A percentile compares a stretch with the other conserved stretches of the same genome.
Evolutionary conservation across 2,113 vertebrate genomes (phyloP).

Genomic region (Dryoscopus gambensis): DNA sequence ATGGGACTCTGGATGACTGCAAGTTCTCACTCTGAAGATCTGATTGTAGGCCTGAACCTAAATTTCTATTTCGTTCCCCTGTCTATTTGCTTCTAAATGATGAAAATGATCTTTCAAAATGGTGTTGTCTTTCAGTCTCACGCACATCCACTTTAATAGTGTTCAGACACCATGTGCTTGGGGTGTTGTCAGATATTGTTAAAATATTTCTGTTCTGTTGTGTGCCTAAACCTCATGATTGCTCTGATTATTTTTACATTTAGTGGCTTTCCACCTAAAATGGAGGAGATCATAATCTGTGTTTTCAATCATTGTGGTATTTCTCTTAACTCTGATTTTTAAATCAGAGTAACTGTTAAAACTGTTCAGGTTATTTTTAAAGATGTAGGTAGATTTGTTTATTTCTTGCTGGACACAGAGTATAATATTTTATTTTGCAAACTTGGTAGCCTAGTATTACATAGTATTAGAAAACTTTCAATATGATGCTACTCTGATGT

Average conservation of each 20-base stretch:
- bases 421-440: neutral
- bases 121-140: neutral
- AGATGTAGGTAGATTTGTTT: neutral
- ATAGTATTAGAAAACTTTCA: neutral
- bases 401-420: neutral
- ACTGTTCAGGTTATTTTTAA: neutral
- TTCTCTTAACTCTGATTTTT: neutral
- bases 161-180: neutral
- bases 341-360: neutral
- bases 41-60: neutral
- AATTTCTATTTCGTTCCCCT: neutral
- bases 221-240: neutral
- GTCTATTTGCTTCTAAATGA: neutral
- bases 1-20: neutral
- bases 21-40: neutral
- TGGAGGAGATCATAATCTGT: neutral
- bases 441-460: neutral
- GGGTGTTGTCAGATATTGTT: neutral
- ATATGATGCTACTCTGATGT: neutral
- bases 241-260: neutral
- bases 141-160: neutral
- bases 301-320: neutral
- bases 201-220: neutral
- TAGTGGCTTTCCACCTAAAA: neutral
- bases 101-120: neutral